Evolutionary conservation across 2,888 invertebrate genomes (phyloP), one percentile per base, ranked within the genome.

Genomic region (Leptura quadrifasciata): DNA sequence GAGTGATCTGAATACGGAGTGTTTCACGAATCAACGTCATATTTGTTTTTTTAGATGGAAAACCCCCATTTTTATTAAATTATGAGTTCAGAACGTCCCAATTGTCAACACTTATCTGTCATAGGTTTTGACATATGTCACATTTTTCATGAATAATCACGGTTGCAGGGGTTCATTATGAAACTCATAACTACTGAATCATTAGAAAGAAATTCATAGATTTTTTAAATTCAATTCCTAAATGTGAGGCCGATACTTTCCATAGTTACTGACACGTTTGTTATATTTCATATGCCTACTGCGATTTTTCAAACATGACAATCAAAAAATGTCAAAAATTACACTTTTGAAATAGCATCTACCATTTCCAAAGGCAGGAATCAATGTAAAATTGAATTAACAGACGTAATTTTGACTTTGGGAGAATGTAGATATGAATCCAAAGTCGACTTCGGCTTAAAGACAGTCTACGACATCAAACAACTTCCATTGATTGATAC

Each of bases 111-210:
- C 8, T n/a, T 10, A 47, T 5, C 24, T 47, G 47, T 47, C 47
- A 47, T 47, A 47, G 47, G 2, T 47, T 47, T 47, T 47, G 47
- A 47, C 47, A 47, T 47, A 47, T 47, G 47, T 47, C 47, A 47
- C 8, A n/a, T 54, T 54, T 54, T 54, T 54, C n/a, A 4, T 3
- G n/a, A 54, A 54, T 10, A 54, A 54, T 47, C 47, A 47, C 2
- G n/a, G 3, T 47, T 47, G 47, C 47, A 47, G 3, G 2, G 47
- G 8, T 17, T 1, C 54, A 54, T 54, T 54, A 54, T n/a, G 54
- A 54, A 8, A 54, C n/a, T 54, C 54, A 54, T 54, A 54, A 54
- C n/a, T 54, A 1, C n/a, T 18, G 54, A 54, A n/a, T 8, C 54
- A 54, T 8, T 54, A n/a, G n/a, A 54, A 54, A 54, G 5, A 54